Percentiles rank a stretch among this genome's conserved stretches.
These are phyloP conservation scores for Parauchenoglanis punctatus DNA, from an alignment of 2,797 vertebrate species.

Conservation along the genomic window DNA sequence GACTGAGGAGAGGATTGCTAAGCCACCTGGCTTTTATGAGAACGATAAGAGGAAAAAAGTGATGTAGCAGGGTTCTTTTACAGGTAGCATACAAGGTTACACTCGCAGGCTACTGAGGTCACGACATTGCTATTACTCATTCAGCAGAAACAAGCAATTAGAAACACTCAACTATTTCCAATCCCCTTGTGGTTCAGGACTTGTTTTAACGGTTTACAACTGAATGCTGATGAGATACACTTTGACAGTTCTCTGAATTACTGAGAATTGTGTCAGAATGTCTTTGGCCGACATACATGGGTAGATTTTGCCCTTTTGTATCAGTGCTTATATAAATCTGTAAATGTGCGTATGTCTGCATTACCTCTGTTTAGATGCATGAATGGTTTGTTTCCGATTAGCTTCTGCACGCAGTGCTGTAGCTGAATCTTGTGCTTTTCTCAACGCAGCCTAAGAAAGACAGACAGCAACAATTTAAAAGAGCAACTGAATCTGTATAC, in stretches of 20 bases:
- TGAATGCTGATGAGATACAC: no score
- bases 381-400: slow-evolving; percentile 89
- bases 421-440: slow-evolving; percentile 90
- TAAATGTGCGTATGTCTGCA: neutral
- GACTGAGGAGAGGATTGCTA: no score
- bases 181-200: neutral
- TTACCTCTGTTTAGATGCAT: slow-evolving; percentile 92
- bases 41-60: neutral
- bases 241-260: neutral
- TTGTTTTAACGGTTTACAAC: neutral
- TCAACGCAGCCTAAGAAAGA: slow-evolving; percentile 78
- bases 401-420: slow-evolving; percentile 87
- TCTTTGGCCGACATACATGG: neutral
- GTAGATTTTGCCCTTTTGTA: neutral
- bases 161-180: neutral
- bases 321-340: neutral
- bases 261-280: neutral
- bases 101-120: neutral
- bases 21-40: neutral
- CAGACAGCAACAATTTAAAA: neutral
- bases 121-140: neutral
- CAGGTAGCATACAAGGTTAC: neutral
- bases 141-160: neutral
- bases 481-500: neutral
- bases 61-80: neutral